A percentile compares a stretch with the other conserved stretches of the same genome.
These are phyloP conservation scores for Tetragonisca angustula DNA, from an alignment of 2,888 invertebrate species.

Conservation along the genomic window DNA sequence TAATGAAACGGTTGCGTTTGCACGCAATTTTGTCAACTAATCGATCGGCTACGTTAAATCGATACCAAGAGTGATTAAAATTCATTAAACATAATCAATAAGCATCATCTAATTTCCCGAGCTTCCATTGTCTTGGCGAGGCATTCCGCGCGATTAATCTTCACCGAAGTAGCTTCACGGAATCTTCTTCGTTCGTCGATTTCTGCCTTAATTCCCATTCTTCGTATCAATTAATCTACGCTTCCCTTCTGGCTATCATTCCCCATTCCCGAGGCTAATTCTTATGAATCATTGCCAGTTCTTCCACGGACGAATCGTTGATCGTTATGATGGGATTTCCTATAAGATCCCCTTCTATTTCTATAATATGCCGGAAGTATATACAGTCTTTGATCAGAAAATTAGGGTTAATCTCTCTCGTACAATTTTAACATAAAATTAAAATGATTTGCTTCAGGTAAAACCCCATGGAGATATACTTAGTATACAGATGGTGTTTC, in stretches of 20 bases:
- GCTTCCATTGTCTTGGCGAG: neutral
- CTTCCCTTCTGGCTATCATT: neutral
- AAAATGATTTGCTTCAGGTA: too few relatives aligned
- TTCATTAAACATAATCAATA: slow-evolving; percentile 1
- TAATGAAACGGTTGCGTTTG: neutral
- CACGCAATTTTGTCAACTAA: neutral
- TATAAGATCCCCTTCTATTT: slow-evolving; percentile 4
- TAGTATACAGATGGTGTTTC: too few relatives aligned
- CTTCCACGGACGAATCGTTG: neutral
- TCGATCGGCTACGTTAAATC: neutral
- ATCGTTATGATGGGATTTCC: neutral
- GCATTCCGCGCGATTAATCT: slow-evolving; percentile 35
- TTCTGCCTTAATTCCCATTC: slow-evolving; percentile 46
- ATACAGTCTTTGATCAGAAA: too few relatives aligned
- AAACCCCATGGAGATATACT: too few relatives aligned
- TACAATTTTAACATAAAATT: too few relatives aligned
- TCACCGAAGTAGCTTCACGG: neutral
- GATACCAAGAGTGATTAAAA: neutral
- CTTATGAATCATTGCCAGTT: slow-evolving; percentile 47
- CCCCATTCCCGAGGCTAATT: slow-evolving; percentile 1
- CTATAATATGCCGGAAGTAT: neutral
- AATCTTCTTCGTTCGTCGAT: slow-evolving; percentile 13
- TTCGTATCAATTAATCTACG: slow-evolving; percentile 47
- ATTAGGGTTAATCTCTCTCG: too few relatives aligned
- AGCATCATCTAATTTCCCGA: neutral